Conservation (phyloP, 2,113 vertebrate genomes). For the Siniperca chuatsi region DNA sequence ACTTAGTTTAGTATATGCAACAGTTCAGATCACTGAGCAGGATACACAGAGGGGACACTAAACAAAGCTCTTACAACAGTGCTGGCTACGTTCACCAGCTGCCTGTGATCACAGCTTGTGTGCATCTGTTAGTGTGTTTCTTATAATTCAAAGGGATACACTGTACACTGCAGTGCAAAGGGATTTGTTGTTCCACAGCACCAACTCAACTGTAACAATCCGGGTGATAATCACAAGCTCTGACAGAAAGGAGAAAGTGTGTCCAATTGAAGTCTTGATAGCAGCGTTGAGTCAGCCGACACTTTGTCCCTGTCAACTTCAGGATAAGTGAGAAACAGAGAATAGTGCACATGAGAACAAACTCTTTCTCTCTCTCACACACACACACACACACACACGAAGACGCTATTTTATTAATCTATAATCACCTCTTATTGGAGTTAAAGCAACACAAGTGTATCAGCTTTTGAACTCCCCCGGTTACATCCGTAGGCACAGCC, state of each 20-base stretch:
- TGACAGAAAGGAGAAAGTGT: neutral
- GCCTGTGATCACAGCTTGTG: neutral
- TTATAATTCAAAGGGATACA: constrained; percentile 18
- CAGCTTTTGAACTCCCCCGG: constrained; percentile 33
- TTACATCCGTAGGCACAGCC: constrained; percentile 41
- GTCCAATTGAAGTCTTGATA: constrained; percentile 51
- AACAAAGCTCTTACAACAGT: neutral
- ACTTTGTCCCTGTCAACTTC: constrained; percentile 40
- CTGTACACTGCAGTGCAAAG: neutral
- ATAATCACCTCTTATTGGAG: constrained; percentile 45
- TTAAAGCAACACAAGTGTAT: constrained; percentile 36
- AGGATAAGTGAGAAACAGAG: constrained; percentile 42
- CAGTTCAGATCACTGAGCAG: neutral
- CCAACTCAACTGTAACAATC: constrained; percentile 27
- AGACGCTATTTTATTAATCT: neutral
- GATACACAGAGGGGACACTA: no score
- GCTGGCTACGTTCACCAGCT: neutral
- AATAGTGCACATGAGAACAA: constrained; percentile 4
- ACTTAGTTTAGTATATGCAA: no score
- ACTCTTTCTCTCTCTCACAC: neutral
- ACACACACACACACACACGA: neutral
- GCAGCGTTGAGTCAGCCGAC: constrained; percentile 48
- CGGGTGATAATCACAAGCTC: constrained; percentile 41
- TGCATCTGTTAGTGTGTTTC: neutral
- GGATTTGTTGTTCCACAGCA: constrained; percentile 36